phyloP scores from a whole-genome alignment of 2,888 invertebrate genomes.

The Troglohyphantes excavatus region DNA sequence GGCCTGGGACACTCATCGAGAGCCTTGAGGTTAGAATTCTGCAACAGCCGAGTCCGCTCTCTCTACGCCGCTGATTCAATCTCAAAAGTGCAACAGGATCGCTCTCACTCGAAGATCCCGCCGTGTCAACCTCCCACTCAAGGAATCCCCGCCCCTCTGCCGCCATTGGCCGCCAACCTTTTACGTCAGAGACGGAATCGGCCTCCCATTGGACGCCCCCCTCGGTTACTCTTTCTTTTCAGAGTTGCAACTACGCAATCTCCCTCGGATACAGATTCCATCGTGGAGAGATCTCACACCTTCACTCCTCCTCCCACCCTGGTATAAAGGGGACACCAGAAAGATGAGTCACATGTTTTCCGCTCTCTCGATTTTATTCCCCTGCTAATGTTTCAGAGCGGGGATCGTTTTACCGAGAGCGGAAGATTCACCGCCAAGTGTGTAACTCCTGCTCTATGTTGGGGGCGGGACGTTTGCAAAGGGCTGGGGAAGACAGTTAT shows the following conservation, averaged over 20 bases:
- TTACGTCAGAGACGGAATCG: constrained; percentile 51
- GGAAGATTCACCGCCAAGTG: background rate
- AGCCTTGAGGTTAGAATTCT: background rate
- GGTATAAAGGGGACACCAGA: background rate
- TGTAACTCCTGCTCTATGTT: constrained; percentile 3
- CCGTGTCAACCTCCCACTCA: background rate
- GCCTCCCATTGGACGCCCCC: constrained; percentile 36
- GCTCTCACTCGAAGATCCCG: constrained; percentile 56
- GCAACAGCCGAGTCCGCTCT: constrained; percentile 2
- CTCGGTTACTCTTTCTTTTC: constrained; percentile 34
- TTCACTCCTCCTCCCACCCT: no score
- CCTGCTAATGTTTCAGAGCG: background rate
- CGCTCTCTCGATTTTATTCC: no score
- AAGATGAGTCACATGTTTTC: constrained; percentile 32
- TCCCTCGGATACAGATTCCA: constrained; percentile 54
- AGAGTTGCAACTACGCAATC: constrained; percentile 35
- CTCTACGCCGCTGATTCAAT: background rate
- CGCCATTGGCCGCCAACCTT: background rate
- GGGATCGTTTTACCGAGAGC: background rate
- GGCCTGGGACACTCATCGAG: constrained; percentile 57
- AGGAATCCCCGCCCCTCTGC: constrained; percentile 9
- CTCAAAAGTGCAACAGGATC: background rate
- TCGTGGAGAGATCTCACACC: no score
- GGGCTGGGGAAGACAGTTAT: constrained; percentile 70
- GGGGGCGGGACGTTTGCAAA: constrained; percentile 21